Percentiles rank a stretch among this genome's conserved stretches.
phyloP scores from a whole-genome alignment of 2,113 vertebrate genomes.

The Myrmophylax atrothorax region DNA sequence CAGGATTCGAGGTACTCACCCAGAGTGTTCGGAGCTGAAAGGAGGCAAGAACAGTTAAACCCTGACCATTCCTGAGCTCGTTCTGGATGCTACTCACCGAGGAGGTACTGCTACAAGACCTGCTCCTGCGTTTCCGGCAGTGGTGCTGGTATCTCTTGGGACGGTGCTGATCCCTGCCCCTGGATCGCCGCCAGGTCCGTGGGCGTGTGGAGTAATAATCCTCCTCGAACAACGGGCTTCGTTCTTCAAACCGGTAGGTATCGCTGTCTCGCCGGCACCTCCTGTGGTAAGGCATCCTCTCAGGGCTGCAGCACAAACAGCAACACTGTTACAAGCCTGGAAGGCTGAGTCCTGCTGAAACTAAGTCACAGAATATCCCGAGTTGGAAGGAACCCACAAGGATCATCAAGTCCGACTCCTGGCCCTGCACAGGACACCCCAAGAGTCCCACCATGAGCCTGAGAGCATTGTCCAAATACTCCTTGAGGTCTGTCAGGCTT shows the following conservation, averaged over 20 bases:
- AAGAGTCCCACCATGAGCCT: background rate
- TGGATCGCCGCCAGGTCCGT: slow-evolving; percentile 67
- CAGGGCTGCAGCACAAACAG: slow-evolving; percentile 53
- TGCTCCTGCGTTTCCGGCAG: slow-evolving; percentile 77
- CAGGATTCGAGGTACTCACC: slow-evolving; percentile 77
- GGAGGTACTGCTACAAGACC: slow-evolving; percentile 84
- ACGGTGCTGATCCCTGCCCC: slow-evolving; percentile 67
- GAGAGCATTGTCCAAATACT: background rate
- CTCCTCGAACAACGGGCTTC: slow-evolving; percentile 71
- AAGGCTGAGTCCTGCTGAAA: accelerated
- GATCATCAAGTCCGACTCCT: accelerated
- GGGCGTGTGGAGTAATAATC: slow-evolving; percentile 70
- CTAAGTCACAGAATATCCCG: accelerated
- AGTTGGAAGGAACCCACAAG: accelerated
- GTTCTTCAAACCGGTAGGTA: slow-evolving; percentile 67
- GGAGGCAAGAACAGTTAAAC: slow-evolving; percentile 51
- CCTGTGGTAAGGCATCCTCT: slow-evolving; percentile 74
- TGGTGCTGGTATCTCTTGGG: slow-evolving; percentile 60
- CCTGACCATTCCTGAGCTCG: slow-evolving; percentile 36
- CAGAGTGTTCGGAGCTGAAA: slow-evolving; percentile 50
- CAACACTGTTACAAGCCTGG: accelerated
- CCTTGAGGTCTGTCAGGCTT: background rate
- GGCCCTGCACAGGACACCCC: too few species aligned
- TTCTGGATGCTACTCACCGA: slow-evolving; percentile 82
- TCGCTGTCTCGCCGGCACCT: slow-evolving; percentile 70